Base-by-base conservation (phyloP, 2,113 vertebrate species). In the Tamias sibiricus region DNA sequence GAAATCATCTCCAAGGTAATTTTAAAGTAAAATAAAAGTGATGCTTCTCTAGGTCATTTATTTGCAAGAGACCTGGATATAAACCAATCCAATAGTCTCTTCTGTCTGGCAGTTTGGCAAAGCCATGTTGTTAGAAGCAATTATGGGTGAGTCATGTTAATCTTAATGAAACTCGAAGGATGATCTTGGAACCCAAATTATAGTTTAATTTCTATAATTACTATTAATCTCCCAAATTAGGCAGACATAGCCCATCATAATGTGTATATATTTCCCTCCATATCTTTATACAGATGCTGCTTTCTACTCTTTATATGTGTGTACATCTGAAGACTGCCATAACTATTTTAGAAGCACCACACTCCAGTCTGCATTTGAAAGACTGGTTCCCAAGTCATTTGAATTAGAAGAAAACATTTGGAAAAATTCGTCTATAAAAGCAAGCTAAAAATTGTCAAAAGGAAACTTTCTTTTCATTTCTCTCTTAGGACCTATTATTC, bases 161-260 rank as follows among this genome's bases (percentile, higher is more conserved):
- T 92, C 64, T 59, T 95, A 96, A 93, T 95, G 93, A 96, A 96
- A 95, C 85, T 96, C 4, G 3, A 72, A 86, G 42, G 91, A 97
- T 92, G 84, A 89, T 82, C 49, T 90, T 93, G 74, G 30, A 95
- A 93, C 1, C n/a, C 37, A 95, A 96, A 94, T 94, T 86, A 69
- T 77, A 87, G 10, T 94, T 96, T 95, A 75, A 94, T 93, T 97
- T 97, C 24, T 94, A 76, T 42, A 88, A 68, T 96, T 96, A 94
- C 13, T 44, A 88, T 95, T 92, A 97, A 94, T 97, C 68, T 95
- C 24, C n/a, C 8, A 82, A 96, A 93, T 81, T 90, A 91, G 14
- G n/a, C 94, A 22, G 35, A 91, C 59, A 95, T 16, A 74, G 17
- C 28, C 44, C 30, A 96, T 79, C 28, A 74, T 88, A 82, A 94